Percentiles rank a stretch among this genome's conserved stretches.
phyloP scores from a whole-genome alignment of 2,113 vertebrate species.

The Vulpes vulpes region DNA sequence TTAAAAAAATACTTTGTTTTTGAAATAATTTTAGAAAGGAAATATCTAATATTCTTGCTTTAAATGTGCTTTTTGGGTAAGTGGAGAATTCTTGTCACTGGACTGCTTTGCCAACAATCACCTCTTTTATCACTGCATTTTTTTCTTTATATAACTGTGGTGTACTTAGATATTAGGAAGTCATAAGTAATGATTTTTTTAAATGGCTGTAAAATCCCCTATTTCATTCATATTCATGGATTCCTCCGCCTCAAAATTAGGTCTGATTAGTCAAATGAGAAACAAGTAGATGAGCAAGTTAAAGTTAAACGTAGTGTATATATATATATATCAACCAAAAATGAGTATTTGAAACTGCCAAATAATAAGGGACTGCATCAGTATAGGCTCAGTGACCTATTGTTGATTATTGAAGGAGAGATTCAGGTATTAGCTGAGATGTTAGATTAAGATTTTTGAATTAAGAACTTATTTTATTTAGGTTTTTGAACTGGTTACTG shows the following conservation, averaged over 20 bases:
- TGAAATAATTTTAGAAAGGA: constrained; percentile 12
- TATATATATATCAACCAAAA: background rate
- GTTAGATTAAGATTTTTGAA: background rate
- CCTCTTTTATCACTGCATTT: background rate
- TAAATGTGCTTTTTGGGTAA: constrained; percentile 1
- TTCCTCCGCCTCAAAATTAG: background rate
- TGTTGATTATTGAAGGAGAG: background rate
- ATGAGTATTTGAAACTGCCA: background rate
- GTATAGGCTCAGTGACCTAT: background rate
- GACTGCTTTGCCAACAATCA: background rate
- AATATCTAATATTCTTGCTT: background rate
- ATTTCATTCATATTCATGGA: background rate
- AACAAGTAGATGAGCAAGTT: background rate
- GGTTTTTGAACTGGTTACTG: background rate
- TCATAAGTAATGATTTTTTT: background rate
- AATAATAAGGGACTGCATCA: background rate
- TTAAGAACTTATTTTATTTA: constrained; percentile 41
- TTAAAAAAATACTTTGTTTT: background rate
- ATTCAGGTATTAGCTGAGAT: background rate
- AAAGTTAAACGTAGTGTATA: no score
- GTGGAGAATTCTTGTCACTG: background rate
- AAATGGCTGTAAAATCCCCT: background rate
- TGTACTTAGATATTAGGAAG: background rate
- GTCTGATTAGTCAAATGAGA: background rate
- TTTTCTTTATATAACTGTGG: background rate